phyloP scores from a whole-genome alignment of 2,888 invertebrate species.

The Aphidius colemani region DNA sequence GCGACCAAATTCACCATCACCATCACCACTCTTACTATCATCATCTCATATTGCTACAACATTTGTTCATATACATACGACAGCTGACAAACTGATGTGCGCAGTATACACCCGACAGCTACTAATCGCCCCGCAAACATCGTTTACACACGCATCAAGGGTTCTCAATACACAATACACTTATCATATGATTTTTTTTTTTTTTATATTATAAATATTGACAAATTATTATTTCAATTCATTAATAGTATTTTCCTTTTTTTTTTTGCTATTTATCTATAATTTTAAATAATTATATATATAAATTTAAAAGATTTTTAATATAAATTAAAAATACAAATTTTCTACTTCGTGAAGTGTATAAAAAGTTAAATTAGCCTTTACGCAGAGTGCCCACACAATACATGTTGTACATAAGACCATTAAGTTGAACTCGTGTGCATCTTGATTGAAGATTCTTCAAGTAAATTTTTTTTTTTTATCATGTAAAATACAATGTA shows the following conservation, averaged over 20 bases:
- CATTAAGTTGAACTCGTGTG: constrained; percentile 42
- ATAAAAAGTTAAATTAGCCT: constrained; percentile 48
- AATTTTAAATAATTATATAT: too few relatives aligned
- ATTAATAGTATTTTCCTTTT: too few relatives aligned
- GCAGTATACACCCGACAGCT: constrained; percentile 55
- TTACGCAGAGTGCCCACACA: constrained; percentile 37
- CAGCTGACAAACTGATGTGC: constrained; percentile 56
- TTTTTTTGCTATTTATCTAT: too few relatives aligned
- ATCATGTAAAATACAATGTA: background rate
- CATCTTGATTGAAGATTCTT: background rate
- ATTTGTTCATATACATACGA: constrained; percentile 33
- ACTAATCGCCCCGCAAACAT: constrained; percentile 59
- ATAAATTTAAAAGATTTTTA: too few relatives aligned
- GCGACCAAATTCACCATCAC: background rate
- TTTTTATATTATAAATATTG: too few relatives aligned
- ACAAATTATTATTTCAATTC: too few relatives aligned
- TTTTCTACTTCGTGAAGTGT: constrained; percentile 51
- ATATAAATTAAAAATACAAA: constrained; percentile 19
- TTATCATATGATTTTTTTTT: too few relatives aligned
- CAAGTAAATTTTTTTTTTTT: constrained; percentile 9
- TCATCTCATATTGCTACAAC: constrained; percentile 5
- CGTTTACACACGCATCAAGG: constrained; percentile 44
- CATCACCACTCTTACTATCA: constrained; percentile 8
- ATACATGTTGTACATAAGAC: constrained; percentile 28
- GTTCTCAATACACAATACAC: constrained; percentile 42